phyloP scores from a whole-genome alignment of 2,113 vertebrate genomes.

The Pomatorhinus ruficollis region DNA sequence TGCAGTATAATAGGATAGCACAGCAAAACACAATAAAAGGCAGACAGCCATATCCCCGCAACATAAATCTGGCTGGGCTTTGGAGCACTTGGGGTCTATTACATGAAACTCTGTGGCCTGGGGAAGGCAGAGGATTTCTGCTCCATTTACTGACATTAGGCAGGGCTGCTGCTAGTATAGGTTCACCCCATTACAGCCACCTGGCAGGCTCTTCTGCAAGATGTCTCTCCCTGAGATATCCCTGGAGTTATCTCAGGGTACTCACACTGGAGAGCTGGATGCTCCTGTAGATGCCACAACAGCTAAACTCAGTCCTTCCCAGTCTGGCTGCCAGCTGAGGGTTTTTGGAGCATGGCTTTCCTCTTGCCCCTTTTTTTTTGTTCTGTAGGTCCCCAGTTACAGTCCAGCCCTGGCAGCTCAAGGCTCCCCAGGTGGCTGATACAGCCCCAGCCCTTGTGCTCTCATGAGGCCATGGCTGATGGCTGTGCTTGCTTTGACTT shows the following conservation, averaged over 20 bases:
- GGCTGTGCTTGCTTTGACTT: not conserved
- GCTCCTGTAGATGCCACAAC: not conserved
- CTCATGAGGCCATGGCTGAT: rapidly evolving
- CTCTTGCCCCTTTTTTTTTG: not conserved
- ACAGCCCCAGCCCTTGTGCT: not conserved
- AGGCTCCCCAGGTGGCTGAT: not conserved
- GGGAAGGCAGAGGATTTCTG: conserved; percentile 34
- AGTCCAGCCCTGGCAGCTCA: not conserved
- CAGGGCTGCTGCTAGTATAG: not conserved
- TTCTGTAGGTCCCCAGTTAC: rapidly evolving
- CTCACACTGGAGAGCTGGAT: not conserved
- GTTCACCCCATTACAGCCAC: not conserved
- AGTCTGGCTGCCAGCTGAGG: not conserved
- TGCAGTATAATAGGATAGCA: not conserved
- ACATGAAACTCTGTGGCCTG: not conserved
- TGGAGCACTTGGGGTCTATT: conserved; percentile 38
- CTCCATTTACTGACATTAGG: not conserved
- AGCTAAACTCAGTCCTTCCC: not conserved
- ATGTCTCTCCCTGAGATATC: not conserved
- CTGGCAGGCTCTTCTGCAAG: not conserved
- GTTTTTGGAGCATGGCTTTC: not conserved
- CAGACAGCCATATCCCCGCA: not conserved
- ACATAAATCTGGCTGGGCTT: conserved; percentile 28
- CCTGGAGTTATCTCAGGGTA: not conserved
- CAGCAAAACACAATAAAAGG: conserved; percentile 45